phyloP scores from a whole-genome alignment of 2,797 vertebrate genomes.

The Enteromius unitaeniatus region DNA sequence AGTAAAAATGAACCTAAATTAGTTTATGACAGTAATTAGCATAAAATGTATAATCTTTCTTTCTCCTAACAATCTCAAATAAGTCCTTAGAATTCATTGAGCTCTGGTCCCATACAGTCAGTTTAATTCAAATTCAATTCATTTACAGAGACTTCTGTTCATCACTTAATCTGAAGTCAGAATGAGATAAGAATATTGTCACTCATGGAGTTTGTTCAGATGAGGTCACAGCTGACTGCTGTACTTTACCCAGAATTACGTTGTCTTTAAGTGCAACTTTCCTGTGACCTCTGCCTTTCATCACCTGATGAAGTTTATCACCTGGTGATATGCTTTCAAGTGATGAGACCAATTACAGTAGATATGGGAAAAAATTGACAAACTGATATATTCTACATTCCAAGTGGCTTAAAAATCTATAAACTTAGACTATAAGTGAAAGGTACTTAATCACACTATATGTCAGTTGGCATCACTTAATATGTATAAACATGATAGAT shows the following conservation, averaged over 20 bases:
- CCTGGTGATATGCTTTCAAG: background rate
- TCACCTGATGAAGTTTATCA: background rate
- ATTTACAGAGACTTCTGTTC: background rate
- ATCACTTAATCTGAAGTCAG: background rate
- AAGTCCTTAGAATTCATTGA: background rate
- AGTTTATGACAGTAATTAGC: too few relatives aligned
- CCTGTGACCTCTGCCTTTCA: background rate
- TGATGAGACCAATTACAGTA: background rate
- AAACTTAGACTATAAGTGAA: background rate
- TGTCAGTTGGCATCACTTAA: background rate
- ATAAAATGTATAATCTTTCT: background rate
- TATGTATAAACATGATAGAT: background rate
- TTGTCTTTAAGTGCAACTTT: constrained; percentile 15
- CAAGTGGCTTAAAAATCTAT: background rate
- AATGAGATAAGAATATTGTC: background rate
- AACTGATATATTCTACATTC: background rate
- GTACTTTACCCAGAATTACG: background rate
- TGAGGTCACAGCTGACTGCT: background rate
- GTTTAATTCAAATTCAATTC: background rate
- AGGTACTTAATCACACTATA: background rate
- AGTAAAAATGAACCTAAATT: too few relatives aligned
- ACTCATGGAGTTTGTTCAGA: background rate
- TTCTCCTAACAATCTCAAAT: background rate
- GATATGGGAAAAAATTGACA: background rate
- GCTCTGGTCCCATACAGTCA: background rate